Evolutionary conservation across 2,113 vertebrate genomes (phyloP), one percentile per base, ranked within the genome.

Genomic region (Cebus imitator): DNA sequence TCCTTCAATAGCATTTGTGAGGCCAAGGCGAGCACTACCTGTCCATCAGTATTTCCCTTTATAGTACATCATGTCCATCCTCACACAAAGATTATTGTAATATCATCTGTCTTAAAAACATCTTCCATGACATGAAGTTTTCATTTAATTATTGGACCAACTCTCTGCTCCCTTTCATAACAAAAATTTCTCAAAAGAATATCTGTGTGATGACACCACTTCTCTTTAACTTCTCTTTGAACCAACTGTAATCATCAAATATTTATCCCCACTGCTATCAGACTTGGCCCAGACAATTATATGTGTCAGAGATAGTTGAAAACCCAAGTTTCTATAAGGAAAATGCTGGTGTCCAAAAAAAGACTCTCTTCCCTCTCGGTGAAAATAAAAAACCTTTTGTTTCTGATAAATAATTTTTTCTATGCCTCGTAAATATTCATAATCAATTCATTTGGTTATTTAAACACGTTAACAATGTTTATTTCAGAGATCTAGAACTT

Each of bases 361-460:
- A 87, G 17, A 50, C 1, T 82, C 16, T 86, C 72, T 35, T 75
- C 23, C 55, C 25, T 90, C 18, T 86, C 17, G 23, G 23, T 4
- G 8, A 2, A 96, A 91, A 84, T 75, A 37, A 57, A 86, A 96
- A 80, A 89, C 45, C 3, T 97, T 86, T 91, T 72, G 45, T 78
- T 97, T 87, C 37, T 80, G 30, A 73, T 68, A 66, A 96, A 96
- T 92, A 82, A 43, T 79, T 85, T 91, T 64, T 85, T 16, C n/a
- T 84, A n/a, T 23, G 45, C 30, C 20, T 89, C 72, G 78, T 81
- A 88, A 64, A 88, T 87, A 84, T 91, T 92, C 88, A 92, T 86
- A 50, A 94, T 82, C 9, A 82, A 6, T 83, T 91, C n/a, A 16
- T 43, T 85, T 92, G 20, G 52, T n/a, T 87, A 35, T 83, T 95